Conservation (phyloP, 2,113 vertebrate genomes). For the Paramisgurnus dabryanus region DNA sequence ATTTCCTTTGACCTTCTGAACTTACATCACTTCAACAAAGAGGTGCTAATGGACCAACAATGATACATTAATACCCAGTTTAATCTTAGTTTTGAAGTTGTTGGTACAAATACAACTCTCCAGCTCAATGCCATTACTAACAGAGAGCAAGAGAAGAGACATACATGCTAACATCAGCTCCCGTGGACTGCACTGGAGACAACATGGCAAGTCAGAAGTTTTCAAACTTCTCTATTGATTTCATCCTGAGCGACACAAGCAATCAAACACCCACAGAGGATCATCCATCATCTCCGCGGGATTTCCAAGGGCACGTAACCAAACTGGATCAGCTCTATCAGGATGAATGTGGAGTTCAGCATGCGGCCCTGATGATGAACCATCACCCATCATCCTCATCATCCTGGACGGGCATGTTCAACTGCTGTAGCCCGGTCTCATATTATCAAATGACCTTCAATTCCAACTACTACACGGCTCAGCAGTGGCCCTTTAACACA, state of each 20-base stretch:
- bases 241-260: slow-evolving; percentile 64
- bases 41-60: slow-evolving; percentile 44
- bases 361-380: slow-evolving; percentile 25
- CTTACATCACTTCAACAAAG: slow-evolving; percentile 17
- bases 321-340: not conserved
- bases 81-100: slow-evolving; percentile 26
- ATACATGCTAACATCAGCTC: not conserved
- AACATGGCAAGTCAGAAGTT: slow-evolving; percentile 53
- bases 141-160: slow-evolving; percentile 37
- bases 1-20: slow-evolving; percentile 35
- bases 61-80: slow-evolving; percentile 39
- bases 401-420: slow-evolving; percentile 30
- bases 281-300: not conserved
- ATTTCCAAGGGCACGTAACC: not conserved
- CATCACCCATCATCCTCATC: slow-evolving; percentile 8
- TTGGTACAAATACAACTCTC: slow-evolving; percentile 39
- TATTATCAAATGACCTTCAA: slow-evolving; percentile 46
- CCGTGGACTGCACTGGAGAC: not conserved
- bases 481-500: slow-evolving; percentile 23
- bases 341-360: slow-evolving; percentile 47
- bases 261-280: slow-evolving; percentile 15
- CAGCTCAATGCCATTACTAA: slow-evolving; percentile 7
- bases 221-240: slow-evolving; percentile 71
- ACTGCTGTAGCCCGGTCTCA: slow-evolving; percentile 30
- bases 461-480: slow-evolving; percentile 24